These are phyloP conservation scores for Malachius bipustulatus DNA, from an alignment of 2,888 invertebrate species.

Conservation along the genomic window DNA sequence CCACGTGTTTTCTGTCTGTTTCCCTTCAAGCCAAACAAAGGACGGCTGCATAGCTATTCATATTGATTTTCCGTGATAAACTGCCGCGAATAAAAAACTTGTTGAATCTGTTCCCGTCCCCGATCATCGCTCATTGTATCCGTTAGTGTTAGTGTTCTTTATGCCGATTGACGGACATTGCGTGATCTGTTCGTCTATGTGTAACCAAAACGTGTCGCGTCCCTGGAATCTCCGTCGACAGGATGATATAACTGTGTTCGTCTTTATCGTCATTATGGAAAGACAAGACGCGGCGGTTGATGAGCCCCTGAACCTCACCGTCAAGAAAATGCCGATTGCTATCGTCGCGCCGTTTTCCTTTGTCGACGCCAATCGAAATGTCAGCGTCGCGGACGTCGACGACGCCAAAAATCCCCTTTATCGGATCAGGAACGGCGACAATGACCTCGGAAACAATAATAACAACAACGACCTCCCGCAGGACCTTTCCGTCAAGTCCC, in stretches of 20 bases:
- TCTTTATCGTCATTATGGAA: slow-evolving; percentile 25
- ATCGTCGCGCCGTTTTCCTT: slow-evolving; percentile 40
- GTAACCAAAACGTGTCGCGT: too few relatives aligned
- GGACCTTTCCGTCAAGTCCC: slow-evolving; percentile 31
- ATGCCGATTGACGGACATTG: too few relatives aligned
- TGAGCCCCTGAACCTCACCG: slow-evolving; percentile 40
- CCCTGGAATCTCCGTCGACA: too few relatives aligned
- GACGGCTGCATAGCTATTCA: slow-evolving; percentile 35
- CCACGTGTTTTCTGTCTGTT: slow-evolving; percentile 33
- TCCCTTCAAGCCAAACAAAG: slow-evolving; percentile 37
- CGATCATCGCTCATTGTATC: not conserved
- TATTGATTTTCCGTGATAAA: slow-evolving; percentile 40
- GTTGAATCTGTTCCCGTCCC: slow-evolving; percentile 37
- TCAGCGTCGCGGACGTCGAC: slow-evolving; percentile 16
- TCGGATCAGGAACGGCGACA: slow-evolving; percentile 14
- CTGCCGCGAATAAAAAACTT: slow-evolving; percentile 41
- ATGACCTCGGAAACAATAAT: slow-evolving; percentile 20
- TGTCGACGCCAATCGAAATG: slow-evolving; percentile 20
- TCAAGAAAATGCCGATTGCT: slow-evolving; percentile 42
- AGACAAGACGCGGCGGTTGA: slow-evolving; percentile 35
- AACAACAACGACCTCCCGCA: slow-evolving; percentile 35
- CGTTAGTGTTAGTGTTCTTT: slow-evolving; percentile 12
- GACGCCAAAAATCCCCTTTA: slow-evolving; percentile 19
- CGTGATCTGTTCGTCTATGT: too few relatives aligned
- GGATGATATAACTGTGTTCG: too few relatives aligned